These are phyloP conservation scores for Ectemnius lituratus DNA, from an alignment of 2,888 invertebrate genomes.

Conservation along the genomic window DNA sequence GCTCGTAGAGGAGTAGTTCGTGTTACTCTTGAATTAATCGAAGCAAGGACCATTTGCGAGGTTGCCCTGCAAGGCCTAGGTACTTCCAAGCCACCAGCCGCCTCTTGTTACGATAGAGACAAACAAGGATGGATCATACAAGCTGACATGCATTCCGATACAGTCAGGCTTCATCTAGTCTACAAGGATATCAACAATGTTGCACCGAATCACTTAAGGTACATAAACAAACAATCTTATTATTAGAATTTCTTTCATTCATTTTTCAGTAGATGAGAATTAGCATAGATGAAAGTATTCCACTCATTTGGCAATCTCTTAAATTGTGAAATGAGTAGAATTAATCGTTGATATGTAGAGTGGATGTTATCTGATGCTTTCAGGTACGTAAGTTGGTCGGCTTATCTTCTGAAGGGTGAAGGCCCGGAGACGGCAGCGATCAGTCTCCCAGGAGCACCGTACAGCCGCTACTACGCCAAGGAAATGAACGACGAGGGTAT, in stretches of 20 bases:
- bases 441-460: constrained; percentile 86
- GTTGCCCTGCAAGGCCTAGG: constrained; percentile 79
- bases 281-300: too few species aligned
- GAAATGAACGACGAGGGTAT: constrained; percentile 89
- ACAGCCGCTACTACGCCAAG: constrained; percentile 89
- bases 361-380: neutral
- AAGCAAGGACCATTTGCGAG: constrained; percentile 85
- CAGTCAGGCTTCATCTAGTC: constrained; percentile 86
- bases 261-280: too few species aligned
- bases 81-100: constrained; percentile 80
- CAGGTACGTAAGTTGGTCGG: constrained; percentile 85
- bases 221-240: constrained; percentile 24
- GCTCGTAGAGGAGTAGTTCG: constrained; percentile 82
- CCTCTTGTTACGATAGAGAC: constrained; percentile 88
- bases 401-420: constrained; percentile 83
- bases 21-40: constrained; percentile 86
- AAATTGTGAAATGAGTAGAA: too few species aligned
- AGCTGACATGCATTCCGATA: constrained; percentile 88
- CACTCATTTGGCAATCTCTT: too few species aligned
- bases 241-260: neutral
- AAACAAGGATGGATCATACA: constrained; percentile 89
- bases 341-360: too few species aligned
- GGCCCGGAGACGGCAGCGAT: constrained; percentile 82
- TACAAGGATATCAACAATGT: constrained; percentile 89
- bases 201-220: constrained; percentile 86